A percentile compares a stretch with the other conserved stretches of the same genome.
phyloP scores from a whole-genome alignment of 2,113 vertebrate species.

The Phylloscopus trochilus region DNA sequence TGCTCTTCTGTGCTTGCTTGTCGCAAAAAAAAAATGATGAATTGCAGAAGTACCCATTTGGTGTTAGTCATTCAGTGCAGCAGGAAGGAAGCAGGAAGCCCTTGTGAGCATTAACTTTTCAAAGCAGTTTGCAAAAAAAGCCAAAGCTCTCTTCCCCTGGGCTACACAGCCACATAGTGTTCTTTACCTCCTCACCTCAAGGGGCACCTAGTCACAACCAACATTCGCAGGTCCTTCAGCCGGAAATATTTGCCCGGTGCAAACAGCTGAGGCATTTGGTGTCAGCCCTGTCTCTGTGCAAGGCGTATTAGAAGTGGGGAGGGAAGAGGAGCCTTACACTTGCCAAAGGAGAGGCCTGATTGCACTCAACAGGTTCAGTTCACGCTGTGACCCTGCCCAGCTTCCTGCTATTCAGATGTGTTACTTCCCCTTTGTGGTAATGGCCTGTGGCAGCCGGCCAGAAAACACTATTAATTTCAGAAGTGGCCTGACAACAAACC shows the following conservation, averaged over 20 bases:
- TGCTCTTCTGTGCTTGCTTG: not conserved
- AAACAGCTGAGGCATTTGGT: constrained; percentile 52
- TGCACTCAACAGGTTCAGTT: constrained; percentile 73
- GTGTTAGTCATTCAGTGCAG: constrained; percentile 35
- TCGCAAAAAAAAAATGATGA: constrained; percentile 5
- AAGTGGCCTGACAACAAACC: constrained; percentile 79
- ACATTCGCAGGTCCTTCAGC: constrained; percentile 38
- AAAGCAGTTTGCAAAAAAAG: constrained; percentile 31
- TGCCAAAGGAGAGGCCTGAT: constrained; percentile 68
- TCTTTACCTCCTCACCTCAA: not conserved
- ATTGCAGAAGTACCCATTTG: constrained; percentile 59
- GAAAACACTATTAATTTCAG: constrained; percentile 83
- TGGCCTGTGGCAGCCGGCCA: constrained; percentile 77
- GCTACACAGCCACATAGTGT: not conserved
- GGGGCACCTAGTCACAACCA: not conserved
- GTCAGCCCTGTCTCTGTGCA: not conserved
- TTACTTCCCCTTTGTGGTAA: constrained; percentile 81
- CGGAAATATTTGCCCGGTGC: constrained; percentile 36
- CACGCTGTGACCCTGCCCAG: constrained; percentile 72
- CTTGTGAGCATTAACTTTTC: constrained; percentile 47
- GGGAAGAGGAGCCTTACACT: constrained; percentile 36
- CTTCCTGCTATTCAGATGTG: constrained; percentile 80
- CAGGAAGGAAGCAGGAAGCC: constrained; percentile 56
- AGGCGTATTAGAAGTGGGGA: not conserved
- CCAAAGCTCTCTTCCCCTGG: not conserved